A percentile compares a stretch with the other conserved stretches of the same genome.
Conservation (phyloP, 2,797 vertebrate genomes). For the Cossypha heuglini region DNA sequence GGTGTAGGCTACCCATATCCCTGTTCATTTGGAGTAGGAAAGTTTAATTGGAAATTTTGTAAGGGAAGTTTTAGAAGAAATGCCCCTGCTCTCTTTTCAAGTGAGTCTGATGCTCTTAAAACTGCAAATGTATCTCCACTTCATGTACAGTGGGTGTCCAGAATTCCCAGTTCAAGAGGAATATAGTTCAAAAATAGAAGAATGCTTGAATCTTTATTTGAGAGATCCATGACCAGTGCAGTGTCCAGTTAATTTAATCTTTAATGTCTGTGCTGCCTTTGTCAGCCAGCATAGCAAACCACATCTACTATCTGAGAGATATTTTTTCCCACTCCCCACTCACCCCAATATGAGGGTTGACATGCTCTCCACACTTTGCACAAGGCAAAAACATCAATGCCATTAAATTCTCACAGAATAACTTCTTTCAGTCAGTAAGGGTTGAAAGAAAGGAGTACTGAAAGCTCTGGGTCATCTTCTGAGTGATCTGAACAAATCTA, state of each 20-base stretch:
- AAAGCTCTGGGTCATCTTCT: neutral
- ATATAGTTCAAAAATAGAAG: neutral
- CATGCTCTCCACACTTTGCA: neutral
- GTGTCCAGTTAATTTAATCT: neutral
- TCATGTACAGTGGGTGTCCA: neutral
- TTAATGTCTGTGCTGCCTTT: neutral
- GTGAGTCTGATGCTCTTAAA: neutral
- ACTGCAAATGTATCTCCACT: neutral
- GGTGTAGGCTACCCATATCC: neutral
- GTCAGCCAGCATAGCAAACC: neutral
- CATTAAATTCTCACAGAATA: neutral
- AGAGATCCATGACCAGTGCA: neutral
- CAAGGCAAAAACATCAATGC: neutral
- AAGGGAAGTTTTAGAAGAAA: neutral
- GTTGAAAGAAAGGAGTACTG: neutral
- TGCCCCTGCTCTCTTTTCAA: neutral
- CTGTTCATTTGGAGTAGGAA: neutral
- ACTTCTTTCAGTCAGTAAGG: neutral
- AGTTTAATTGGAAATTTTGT: neutral
- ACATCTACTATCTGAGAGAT: neutral
- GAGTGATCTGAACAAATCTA: neutral
- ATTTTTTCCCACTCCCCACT: neutral
- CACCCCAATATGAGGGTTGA: neutral
- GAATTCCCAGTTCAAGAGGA: neutral
- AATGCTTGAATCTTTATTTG: neutral